Percentiles rank a stretch among this genome's conserved stretches.
Evolutionary conservation across 2,888 invertebrate species (phyloP).

Genomic region (Frankliniella fusca): DNA sequence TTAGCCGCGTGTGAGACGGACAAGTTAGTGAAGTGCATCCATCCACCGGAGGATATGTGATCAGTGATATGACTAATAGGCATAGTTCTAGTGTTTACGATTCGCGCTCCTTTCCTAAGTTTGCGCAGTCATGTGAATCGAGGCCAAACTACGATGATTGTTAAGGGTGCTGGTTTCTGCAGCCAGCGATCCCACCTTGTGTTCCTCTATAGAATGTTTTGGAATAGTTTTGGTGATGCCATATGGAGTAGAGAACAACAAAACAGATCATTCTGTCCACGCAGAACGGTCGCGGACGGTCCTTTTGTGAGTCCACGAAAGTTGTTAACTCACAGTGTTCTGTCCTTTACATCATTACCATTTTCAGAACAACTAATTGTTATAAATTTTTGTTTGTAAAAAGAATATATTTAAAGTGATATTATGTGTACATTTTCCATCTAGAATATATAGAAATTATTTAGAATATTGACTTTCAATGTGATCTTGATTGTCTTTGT

Average conservation of each 20-base stretch:
- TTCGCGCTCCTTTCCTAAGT: background rate
- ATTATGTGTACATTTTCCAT: constrained; percentile 1
- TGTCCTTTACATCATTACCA: background rate
- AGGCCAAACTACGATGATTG: constrained; percentile 16
- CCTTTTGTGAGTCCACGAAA: background rate
- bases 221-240: background rate
- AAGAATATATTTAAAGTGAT: constrained; percentile 13
- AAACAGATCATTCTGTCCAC: background rate
- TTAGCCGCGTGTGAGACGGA: constrained; percentile 45
- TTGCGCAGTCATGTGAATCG: constrained; percentile 17
- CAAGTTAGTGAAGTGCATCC: no score
- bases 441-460: background rate
- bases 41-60: background rate
- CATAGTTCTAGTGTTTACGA: background rate
- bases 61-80: background rate
- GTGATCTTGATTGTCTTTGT: background rate
- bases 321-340: background rate
- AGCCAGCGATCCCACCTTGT: background rate
- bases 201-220: background rate
- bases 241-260: background rate
- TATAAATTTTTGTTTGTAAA: background rate
- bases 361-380: background rate
- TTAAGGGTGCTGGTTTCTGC: background rate
- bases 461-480: background rate
- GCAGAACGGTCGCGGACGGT: background rate